A percentile compares a stretch with the other conserved stretches of the same genome.
Evolutionary conservation across 1,140 invertebrate genomes (phyloP).

Genomic region (Neodiprion fabricii): DNA sequence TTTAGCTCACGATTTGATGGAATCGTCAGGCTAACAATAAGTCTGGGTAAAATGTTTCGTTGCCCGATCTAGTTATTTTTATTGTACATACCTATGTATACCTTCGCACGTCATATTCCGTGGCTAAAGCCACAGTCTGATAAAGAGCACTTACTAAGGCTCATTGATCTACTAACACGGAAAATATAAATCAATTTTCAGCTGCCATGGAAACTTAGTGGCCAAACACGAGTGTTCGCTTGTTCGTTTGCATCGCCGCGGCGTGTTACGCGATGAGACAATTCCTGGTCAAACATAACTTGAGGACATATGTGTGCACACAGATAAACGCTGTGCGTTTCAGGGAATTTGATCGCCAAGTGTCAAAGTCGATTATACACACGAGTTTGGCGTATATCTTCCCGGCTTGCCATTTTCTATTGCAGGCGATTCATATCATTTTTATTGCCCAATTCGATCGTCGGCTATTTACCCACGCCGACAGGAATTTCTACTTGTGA

Average conservation of each 20-base stretch:
- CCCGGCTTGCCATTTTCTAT: no score
- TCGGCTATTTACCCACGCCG: no score
- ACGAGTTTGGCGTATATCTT: no score
- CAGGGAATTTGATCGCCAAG: no score
- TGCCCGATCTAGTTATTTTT: not conserved
- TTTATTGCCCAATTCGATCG: no score
- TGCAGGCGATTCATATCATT: no score
- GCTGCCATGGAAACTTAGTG: conserved; percentile 50
- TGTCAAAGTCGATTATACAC: no score
- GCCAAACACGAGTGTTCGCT: conserved; percentile 45
- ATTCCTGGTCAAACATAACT: not conserved
- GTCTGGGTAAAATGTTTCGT: not conserved
- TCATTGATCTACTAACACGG: conserved; percentile 25
- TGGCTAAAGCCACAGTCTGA: not conserved
- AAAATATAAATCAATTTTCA: conserved; percentile 53
- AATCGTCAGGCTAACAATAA: no score
- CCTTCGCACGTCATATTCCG: not conserved
- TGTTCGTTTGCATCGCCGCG: not conserved
- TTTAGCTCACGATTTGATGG: no score
- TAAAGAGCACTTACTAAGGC: not conserved
- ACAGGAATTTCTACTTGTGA: no score
- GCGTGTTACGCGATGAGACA: not conserved
- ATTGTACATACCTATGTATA: not conserved
- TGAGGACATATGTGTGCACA: not conserved
- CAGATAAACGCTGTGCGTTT: not conserved